Evolutionary conservation across 2,113 vertebrate species (phyloP).

Genomic region (Lethenteron reissneri): DNA sequence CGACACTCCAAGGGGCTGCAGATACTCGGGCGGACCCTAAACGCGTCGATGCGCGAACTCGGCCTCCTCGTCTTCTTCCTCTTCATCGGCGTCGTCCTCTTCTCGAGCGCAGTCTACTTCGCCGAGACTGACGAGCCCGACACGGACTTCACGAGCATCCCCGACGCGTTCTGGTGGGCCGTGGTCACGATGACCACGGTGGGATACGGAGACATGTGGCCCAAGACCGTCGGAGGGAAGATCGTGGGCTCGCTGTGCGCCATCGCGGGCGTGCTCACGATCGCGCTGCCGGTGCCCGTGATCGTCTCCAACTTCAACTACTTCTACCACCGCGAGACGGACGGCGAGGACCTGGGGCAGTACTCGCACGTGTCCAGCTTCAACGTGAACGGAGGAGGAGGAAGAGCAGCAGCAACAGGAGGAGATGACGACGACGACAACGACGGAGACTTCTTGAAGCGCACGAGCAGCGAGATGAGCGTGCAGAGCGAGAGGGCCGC

Average conservation of each 20-base stretch:
- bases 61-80: slow-evolving; percentile 89
- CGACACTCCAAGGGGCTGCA: slow-evolving; percentile 74
- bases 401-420: too few relatives aligned
- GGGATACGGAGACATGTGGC: slow-evolving; percentile 91
- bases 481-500: too few relatives aligned
- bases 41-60: slow-evolving; percentile 60
- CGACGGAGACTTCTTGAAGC: too few relatives aligned
- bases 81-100: slow-evolving; percentile 86
- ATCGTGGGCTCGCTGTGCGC: slow-evolving; percentile 79
- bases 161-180: slow-evolving; percentile 95
- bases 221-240: slow-evolving; percentile 63
- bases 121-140: slow-evolving; percentile 72
- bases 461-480: too few relatives aligned
- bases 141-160: slow-evolving; percentile 85
- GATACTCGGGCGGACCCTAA: slow-evolving; percentile 62
- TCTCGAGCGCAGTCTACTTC: slow-evolving; percentile 87
- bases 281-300: slow-evolving; percentile 76
- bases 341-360: slow-evolving; percentile 36
- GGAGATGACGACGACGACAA: too few relatives aligned
- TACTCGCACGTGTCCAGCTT: too few relatives aligned
- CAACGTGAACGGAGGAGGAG: too few relatives aligned
- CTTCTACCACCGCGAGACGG: slow-evolving; percentile 85
- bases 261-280: slow-evolving; percentile 78
- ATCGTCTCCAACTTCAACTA: slow-evolving; percentile 98
- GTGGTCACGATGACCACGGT: slow-evolving; percentile 97